Conservation (phyloP, 2,888 invertebrate genomes). For the Tyria jacobaeae region DNA sequence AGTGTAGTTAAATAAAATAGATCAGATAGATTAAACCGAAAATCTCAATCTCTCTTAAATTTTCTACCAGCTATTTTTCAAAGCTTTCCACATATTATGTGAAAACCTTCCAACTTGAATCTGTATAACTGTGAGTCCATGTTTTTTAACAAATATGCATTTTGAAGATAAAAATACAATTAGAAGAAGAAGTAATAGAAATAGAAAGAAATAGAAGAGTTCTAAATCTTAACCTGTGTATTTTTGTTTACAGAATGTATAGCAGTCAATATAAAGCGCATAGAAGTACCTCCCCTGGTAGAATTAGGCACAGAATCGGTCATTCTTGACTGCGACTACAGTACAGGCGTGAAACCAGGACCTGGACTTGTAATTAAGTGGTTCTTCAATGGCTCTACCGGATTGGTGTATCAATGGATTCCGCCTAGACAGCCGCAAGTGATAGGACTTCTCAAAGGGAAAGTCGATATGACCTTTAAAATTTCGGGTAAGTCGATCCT, state of each 20-base stretch:
- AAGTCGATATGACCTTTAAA: conserved; percentile 75
- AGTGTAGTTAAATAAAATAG: no score
- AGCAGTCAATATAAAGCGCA: conserved; percentile 78
- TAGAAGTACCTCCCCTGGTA: conserved; percentile 77
- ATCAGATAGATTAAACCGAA: no score
- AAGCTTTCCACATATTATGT: no score
- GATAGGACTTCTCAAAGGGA: conserved; percentile 79
- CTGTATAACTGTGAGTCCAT: no score
- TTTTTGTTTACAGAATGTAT: conserved; percentile 70
- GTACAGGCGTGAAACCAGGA: conserved; percentile 54
- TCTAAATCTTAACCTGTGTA: background rate
- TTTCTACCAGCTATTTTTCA: no score
- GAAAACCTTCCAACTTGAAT: no score
- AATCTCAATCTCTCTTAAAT: no score
- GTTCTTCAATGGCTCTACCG: conserved; percentile 81
- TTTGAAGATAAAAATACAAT: no score
- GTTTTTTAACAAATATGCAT: no score
- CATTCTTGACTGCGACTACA: conserved; percentile 73
- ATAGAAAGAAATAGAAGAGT: background rate
- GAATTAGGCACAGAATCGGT: conserved; percentile 73
- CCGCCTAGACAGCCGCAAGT: conserved; percentile 79
- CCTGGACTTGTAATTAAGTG: conserved; percentile 81
- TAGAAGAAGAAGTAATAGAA: no score
- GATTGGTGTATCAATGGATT: conserved; percentile 83
- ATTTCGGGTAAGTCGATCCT: conserved; percentile 69